A percentile compares a stretch with the other conserved stretches of the same genome.
Evolutionary conservation across 2,888 invertebrate genomes (phyloP).

Genomic region (Hypselothyrea guttata): DNA sequence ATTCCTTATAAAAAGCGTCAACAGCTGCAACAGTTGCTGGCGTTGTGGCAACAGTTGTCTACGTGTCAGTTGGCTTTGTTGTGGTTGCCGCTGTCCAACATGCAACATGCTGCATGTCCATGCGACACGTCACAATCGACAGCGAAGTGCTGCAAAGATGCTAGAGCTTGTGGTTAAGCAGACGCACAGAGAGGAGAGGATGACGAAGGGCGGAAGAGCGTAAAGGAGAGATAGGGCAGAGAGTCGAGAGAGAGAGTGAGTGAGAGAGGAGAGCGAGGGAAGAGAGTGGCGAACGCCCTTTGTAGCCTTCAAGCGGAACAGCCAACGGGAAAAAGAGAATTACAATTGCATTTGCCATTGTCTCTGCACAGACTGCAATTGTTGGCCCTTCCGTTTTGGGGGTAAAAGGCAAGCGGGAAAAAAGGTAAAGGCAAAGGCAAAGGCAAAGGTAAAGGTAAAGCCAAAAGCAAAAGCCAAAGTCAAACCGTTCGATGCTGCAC

Average conservation of each 20-base stretch:
- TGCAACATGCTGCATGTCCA: not conserved
- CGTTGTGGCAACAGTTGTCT: slow-evolving; percentile 10
- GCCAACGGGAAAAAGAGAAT: slow-evolving; percentile 21
- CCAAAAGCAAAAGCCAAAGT: slow-evolving; percentile 45
- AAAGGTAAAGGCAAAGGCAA: slow-evolving; percentile 24
- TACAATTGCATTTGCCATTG: slow-evolving; percentile 66
- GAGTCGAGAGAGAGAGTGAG: too few relatives aligned
- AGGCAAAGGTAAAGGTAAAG: slow-evolving; percentile 16
- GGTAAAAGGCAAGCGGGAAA: slow-evolving; percentile 3
- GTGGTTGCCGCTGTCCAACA: slow-evolving; percentile 31
- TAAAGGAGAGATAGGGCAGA: too few relatives aligned
- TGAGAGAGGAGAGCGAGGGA: too few relatives aligned
- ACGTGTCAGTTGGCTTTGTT: slow-evolving; percentile 25
- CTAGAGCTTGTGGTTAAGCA: slow-evolving; percentile 46
- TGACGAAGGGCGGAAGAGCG: too few relatives aligned
- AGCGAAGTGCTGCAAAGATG: slow-evolving; percentile 22
- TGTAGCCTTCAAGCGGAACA: slow-evolving; percentile 40
- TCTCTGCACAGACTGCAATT: slow-evolving; percentile 56
- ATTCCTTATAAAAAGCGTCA: not conserved
- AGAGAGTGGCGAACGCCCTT: slow-evolving; percentile 13
- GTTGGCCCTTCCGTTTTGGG: slow-evolving; percentile 64
- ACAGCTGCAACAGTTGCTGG: slow-evolving; percentile 21
- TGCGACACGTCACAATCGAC: slow-evolving; percentile 43
- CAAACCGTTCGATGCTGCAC: slow-evolving; percentile 67
- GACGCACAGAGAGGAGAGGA: too few relatives aligned